phyloP scores from a whole-genome alignment of 2,888 invertebrate species.

The Melinaea marsaeus region DNA sequence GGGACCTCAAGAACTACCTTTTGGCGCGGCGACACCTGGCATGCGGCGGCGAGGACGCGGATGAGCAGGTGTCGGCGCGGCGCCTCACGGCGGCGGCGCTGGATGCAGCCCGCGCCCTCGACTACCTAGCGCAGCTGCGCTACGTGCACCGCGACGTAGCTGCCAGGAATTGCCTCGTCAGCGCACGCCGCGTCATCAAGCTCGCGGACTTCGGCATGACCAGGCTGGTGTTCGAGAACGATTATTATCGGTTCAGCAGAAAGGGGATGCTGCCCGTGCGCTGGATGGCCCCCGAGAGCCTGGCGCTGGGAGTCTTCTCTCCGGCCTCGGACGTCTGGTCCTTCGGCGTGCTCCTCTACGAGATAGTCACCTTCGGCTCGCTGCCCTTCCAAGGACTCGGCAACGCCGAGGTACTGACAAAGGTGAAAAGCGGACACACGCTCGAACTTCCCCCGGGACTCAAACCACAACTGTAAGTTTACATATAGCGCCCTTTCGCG shows the following conservation, averaged over 20 bases:
- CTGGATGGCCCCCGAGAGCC: conserved; percentile 96
- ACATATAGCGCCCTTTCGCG: not conserved
- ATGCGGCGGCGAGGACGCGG: conserved; percentile 82
- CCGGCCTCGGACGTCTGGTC: conserved; percentile 94
- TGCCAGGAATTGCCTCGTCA: conserved; percentile 88
- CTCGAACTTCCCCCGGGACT: conserved; percentile 86
- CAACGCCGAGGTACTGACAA: conserved; percentile 89
- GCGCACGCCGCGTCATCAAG: conserved; percentile 85
- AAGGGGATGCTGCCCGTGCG: conserved; percentile 92
- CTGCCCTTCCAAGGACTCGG: conserved; percentile 93
- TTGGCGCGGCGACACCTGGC: conserved; percentile 90
- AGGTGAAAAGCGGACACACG: conserved; percentile 86
- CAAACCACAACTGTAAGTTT: conserved; percentile 87
- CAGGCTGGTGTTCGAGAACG: conserved; percentile 89
- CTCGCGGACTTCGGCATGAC: conserved; percentile 96
- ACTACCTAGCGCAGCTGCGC: conserved; percentile 89
- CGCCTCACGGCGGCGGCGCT: conserved; percentile 91
- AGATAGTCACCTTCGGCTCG: conserved; percentile 93
- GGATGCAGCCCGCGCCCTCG: conserved; percentile 90
- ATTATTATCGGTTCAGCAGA: conserved; percentile 92
- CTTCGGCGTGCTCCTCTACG: conserved; percentile 90
- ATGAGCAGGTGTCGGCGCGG: conserved; percentile 87
- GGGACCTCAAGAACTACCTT: conserved; percentile 93
- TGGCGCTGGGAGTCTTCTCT: conserved; percentile 89
- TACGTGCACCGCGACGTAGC: conserved; percentile 94